Base-by-base conservation (phyloP, 2,797 vertebrate genomes). In the Schizopygopsis pylzovi region DNA sequence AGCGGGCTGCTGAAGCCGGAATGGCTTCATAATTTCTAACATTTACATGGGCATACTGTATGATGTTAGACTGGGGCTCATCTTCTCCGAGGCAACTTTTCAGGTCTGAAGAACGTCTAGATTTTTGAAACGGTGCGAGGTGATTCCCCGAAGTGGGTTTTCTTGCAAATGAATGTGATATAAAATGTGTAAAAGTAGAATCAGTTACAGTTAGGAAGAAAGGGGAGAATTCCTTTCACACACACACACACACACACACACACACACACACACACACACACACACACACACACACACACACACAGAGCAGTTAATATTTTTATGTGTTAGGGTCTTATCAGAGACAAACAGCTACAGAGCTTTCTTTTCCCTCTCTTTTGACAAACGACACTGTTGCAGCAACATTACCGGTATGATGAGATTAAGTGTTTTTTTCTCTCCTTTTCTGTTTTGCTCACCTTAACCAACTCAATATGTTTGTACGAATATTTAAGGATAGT, bases 1-100 rank as follows among this genome's bases (percentile, higher is more conserved):
- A 96, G 94, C 94, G 95, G 95, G 94, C 96, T 96, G 95, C 96
- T 96, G 95, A 96, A 95, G 95, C 96, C 96, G 96, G 96, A 96
- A 97, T 96, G 95, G 95, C 96, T 96, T 96, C 95, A 96, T 96
- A 96, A 96, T 95, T 90, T 96, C 95, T 95, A 96, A 95, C 95
- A 90, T 86, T 90, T 88, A 93, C 94, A 95, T 95, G 95, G 95
- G 95, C 67, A 81, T 75, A 71, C 70, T 93, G 95, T 95, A 97
- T 97, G 96, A 96, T 96, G 94, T 95, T 95, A 94, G 96, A 95
- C 94, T 93, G 94, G 94, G 95, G 93, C 94, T 87, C 95, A 95
- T 96, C 93, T 95, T 95, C 94, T 96, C 94, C 92, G 91, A 93
- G 93, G 94, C 94, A 92, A 96, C 96, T 79, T 92, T 94, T 94